Evolutionary conservation across 2,797 vertebrate genomes (phyloP), one percentile per base, ranked within the genome.

Genomic region (Ctenopoma multispine): DNA sequence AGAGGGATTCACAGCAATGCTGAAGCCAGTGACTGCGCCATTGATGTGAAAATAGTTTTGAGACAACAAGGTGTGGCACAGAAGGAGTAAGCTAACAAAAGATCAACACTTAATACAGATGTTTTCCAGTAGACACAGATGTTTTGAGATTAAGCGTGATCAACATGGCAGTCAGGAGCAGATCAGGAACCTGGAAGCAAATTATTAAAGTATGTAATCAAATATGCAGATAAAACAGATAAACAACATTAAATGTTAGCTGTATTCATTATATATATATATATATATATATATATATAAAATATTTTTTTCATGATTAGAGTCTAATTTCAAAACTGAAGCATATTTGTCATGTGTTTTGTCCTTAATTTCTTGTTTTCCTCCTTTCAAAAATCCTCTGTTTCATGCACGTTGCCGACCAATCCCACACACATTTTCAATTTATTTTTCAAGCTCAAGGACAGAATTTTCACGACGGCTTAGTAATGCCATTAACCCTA

Each of bases 361-460:
- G 27, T 20, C 4, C 29, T 53, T 50, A 27, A 46, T 72, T 71
- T 31, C 20, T 56, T 44, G 5, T 29, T 56, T 40, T 47, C 40
- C 5, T 7, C 0, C 47, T 27, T 74, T 40, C 56, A 75, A 56
- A 50, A 77, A 59, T 54, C 20, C 47, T 58, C 21, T 66, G 29
- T 70, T 75, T 70, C 51, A 63, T 73, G 68, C 47, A 50, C 55
- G 29, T 77, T 72, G 51, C 54, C 57, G 72, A 18, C 55, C 79
- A 80, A 59, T 85, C 58, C 79, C 79, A 64, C 76, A 79, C 75
- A 49, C 69, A 73, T 63, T 88, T 83, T 75, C 54, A 81, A 65
- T 87, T 63, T 80, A 66, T 77, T 79, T 77, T 82, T 41, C 61
- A 69, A 69, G 76, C 88, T 80, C 41, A 75, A 69, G 78, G 74